These are phyloP conservation scores for Eristalinus sepulchralis DNA, from an alignment of 2,888 invertebrate species.

Conservation along the genomic window DNA sequence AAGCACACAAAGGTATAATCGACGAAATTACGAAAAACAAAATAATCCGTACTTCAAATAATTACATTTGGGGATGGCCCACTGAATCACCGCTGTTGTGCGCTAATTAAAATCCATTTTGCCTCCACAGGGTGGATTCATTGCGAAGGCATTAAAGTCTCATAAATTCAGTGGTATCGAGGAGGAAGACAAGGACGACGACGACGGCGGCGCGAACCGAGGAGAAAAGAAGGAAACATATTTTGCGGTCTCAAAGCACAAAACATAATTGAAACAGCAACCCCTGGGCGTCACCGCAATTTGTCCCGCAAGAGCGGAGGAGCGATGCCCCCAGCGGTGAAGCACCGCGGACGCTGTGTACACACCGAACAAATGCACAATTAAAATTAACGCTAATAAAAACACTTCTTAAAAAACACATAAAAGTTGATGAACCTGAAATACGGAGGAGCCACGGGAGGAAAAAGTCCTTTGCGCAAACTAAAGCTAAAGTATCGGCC, in stretches of 20 bases:
- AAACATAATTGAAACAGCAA: slow-evolving; percentile 59
- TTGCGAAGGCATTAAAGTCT: slow-evolving; percentile 60
- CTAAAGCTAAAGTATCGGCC: slow-evolving; percentile 37
- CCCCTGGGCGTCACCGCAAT: slow-evolving; percentile 49
- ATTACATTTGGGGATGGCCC: slow-evolving; percentile 42
- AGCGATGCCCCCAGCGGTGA: background rate
- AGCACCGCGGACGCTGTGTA: slow-evolving; percentile 25
- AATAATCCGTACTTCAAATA: slow-evolving; percentile 60
- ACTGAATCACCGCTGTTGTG: slow-evolving; percentile 26
- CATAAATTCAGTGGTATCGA: slow-evolving; percentile 55
- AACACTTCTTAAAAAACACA: slow-evolving; percentile 68
- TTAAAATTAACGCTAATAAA: slow-evolving; percentile 71
- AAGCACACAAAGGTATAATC: slow-evolving; percentile 60
- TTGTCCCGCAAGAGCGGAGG: background rate
- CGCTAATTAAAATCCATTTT: slow-evolving; percentile 68
- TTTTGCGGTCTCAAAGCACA: slow-evolving; percentile 52
- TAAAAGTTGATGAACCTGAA: slow-evolving; percentile 71
- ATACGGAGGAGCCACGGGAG: slow-evolving; percentile 48
- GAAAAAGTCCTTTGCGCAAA: slow-evolving; percentile 53
- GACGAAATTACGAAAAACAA: slow-evolving; percentile 48
- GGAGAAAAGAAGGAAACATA: slow-evolving; percentile 50
- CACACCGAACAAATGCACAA: slow-evolving; percentile 64
- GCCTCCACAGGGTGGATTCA: slow-evolving; percentile 42
- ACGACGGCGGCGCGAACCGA: background rate
- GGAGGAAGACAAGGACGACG: background rate